phyloP scores from a whole-genome alignment of 2,888 invertebrate species.

The Troides oblongomaculatus region DNA sequence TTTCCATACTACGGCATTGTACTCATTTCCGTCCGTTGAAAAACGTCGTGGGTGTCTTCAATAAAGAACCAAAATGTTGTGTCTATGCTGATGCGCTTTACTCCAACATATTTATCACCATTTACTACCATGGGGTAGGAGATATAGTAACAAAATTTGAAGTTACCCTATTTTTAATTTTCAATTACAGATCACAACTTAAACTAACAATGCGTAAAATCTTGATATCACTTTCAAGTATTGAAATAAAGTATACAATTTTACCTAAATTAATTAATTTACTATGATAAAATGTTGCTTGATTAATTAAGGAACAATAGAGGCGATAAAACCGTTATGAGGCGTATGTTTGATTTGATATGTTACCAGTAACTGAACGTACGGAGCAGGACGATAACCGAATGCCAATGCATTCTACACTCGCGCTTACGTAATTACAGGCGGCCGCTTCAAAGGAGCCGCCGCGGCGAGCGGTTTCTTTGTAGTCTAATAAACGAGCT shows the following conservation, averaged over 20 bases:
- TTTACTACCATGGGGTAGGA: too few species aligned
- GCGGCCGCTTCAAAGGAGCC: constrained; percentile 70
- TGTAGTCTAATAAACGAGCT: constrained; percentile 74
- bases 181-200: too few species aligned
- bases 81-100: neutral
- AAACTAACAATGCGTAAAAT: too few species aligned
- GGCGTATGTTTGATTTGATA: constrained; percentile 25
- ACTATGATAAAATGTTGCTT: neutral
- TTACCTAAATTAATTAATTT: too few species aligned
- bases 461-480: constrained; percentile 68
- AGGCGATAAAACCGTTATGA: neutral
- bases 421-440: constrained; percentile 60
- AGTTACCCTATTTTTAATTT: too few species aligned
- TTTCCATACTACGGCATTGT: too few species aligned
- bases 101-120: neutral
- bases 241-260: too few species aligned
- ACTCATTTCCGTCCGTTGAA: neutral
- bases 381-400: constrained; percentile 24
- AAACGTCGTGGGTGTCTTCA: neutral
- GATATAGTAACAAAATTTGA: too few species aligned
- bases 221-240: too few species aligned
- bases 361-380: constrained; percentile 23
- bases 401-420: constrained; percentile 29
- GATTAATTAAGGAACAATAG: constrained; percentile 8
- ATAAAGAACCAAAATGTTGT: neutral